Percentiles rank a stretch among this genome's conserved stretches.
Evolutionary conservation across 2,888 invertebrate genomes (phyloP).

Genomic region (Ennomos quercinarius): DNA sequence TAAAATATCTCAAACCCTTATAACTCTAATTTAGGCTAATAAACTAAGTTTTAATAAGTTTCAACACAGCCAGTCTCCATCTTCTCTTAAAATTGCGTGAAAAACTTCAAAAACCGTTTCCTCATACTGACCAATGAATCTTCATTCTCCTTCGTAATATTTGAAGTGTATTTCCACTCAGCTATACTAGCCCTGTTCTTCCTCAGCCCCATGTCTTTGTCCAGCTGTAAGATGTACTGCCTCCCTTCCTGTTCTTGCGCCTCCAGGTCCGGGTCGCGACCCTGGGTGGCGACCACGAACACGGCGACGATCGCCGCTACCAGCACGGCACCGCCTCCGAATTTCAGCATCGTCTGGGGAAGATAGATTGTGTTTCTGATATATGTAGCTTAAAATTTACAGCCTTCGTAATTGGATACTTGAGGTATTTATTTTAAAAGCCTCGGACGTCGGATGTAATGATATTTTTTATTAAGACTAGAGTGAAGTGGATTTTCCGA

Average conservation of each 20-base stretch:
- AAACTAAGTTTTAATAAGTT: no score
- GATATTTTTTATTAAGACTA: no score
- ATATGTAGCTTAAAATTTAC: no score
- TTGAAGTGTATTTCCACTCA: constrained; percentile 91
- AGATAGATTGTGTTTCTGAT: constrained; percentile 2
- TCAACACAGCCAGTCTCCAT: no score
- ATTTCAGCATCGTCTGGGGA: constrained; percentile 79
- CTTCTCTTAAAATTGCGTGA: no score
- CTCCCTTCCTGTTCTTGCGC: constrained; percentile 85
- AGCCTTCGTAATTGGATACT: no score
- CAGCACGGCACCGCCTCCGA: constrained; percentile 76
- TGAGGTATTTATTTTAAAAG: no score
- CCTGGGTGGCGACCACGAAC: constrained; percentile 80
- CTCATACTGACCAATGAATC: constrained; percentile 65
- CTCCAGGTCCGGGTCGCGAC: constrained; percentile 81
- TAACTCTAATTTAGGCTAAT: no score
- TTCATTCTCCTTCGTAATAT: constrained; percentile 89
- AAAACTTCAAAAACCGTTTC: no score
- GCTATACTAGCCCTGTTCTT: constrained; percentile 86
- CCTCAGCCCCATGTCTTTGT: constrained; percentile 85
- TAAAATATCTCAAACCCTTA: no score
- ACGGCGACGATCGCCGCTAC: constrained; percentile 79
- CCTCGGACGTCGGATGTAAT: no score
- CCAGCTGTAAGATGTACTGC: constrained; percentile 86
- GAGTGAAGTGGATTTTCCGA: no score